Evolutionary conservation across 2,797 vertebrate genomes (phyloP).

Genomic region (Glyptemys insculpta): DNA sequence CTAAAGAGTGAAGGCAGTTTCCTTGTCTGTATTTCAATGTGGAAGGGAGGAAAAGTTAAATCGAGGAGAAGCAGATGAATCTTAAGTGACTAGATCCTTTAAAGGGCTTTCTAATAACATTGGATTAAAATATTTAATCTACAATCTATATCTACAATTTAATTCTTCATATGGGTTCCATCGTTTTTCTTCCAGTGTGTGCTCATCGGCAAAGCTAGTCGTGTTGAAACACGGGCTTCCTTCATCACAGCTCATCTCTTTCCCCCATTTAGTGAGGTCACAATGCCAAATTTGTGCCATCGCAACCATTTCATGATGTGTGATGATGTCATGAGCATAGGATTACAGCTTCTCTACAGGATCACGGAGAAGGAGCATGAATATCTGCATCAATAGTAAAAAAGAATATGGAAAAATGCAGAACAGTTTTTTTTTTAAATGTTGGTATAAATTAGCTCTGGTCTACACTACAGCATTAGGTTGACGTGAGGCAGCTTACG

Average conservation of each 20-base stretch:
- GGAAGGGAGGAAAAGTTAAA: rapidly evolving
- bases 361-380: neutral
- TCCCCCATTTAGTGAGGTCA: neutral
- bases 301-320: neutral
- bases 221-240: neutral
- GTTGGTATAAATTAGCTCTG: too few relatives aligned
- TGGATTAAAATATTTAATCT: neutral
- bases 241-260: rapidly evolving
- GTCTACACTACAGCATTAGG: too few relatives aligned
- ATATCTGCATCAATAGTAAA: neutral
- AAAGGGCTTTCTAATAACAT: neutral
- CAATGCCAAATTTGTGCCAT: rapidly evolving
- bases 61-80: neutral
- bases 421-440: rapidly evolving
- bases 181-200: neutral
- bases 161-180: neutral
- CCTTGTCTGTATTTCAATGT: neutral
- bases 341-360: neutral
- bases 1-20: neutral
- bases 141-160: too few relatives aligned
- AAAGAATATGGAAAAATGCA: neutral
- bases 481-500: too few relatives aligned
- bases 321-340: rapidly evolving
- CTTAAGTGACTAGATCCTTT: neutral
- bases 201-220: neutral